Evolutionary conservation across 2,888 invertebrate genomes (phyloP), one percentile per base, ranked within the genome.

Genomic region (Rosalia funebris): DNA sequence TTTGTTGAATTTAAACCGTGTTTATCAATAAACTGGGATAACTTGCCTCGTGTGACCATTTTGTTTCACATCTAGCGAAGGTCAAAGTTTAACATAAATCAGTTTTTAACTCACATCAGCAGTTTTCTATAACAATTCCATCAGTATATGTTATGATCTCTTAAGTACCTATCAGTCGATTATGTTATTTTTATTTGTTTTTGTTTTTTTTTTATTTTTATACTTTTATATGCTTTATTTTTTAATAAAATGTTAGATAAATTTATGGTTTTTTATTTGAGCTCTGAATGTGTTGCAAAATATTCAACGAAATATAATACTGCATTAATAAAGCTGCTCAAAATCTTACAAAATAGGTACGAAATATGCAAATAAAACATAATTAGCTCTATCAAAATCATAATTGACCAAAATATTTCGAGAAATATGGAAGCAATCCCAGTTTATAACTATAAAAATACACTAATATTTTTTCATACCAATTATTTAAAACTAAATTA

Each of bases 341-440:
- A n/a, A n/a, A n/a, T n/a, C n/a, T n/a, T n/a, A n/a, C n/a, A n/a
- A n/a, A n/a, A n/a, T n/a, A n/a, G n/a, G n/a, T n/a, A n/a, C n/a
- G n/a, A n/a, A n/a, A n/a, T n/a, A n/a, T n/a, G n/a, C n/a, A n/a
- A n/a, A n/a, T n/a, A n/a, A n/a, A n/a, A n/a, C n/a, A n/a, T n/a
- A n/a, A n/a, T n/a, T n/a, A n/a, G n/a, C n/a, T 25, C 7, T 25
- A 25, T 25, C 7, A 7, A 25, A 25, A 5, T 5, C 7, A 7
- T 5, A 25, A 25, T 25, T 25, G 25, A 25, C 25, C 15, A 20
- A n/a, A 41, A 3, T 16, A 31, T n/a, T 50, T 19, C 14, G 14
- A 16, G 41, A 12, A 19, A 2, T 41, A 16, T 15, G 55, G 83
- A 66, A 82, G 82, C 81, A 84, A 83, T 15, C 64, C 65, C 46